Base-by-base conservation (phyloP, 2,888 invertebrate genomes). In the Drosophila birchii region DNA sequence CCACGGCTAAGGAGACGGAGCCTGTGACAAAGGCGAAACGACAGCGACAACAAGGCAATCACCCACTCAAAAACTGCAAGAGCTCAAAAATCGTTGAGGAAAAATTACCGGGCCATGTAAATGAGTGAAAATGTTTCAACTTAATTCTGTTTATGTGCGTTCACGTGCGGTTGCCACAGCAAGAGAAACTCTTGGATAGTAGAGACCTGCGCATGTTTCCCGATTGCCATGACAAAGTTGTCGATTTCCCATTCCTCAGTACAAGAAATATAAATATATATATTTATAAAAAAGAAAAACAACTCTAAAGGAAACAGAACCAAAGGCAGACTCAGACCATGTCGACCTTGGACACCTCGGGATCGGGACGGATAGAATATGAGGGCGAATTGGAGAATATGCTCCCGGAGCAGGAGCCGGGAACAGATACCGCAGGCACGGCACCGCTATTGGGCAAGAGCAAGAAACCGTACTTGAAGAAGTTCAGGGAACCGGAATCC, bases 71-170 rank as follows among this genome's bases (percentile, higher is more conserved):
- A 49, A 49, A 1, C 18, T 49, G n/a, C 23, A 6, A 29, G n/a
- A n/a, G 89, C 85, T 86, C 88, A 89, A 81, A 86, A 88, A 88
- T 78, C 74, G 79, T 75, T 60, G 47, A 68, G 76, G 79, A 81
- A 76, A 86, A 81, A 81, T 84, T 71, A 80, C 69, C 53, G 57
- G 49, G 63, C 62, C 87, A 86, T 86, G 90, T 89, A 86, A 86
- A 86, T 86, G 86, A 88, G 86, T 86, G 90, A 86, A 86, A 86
- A 88, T 83, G 69, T 71, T 68, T 80, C n/a, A 78, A 88, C 84
- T 86, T 88, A 78, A 86, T 86, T 86, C 83, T 64, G 49, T 78
- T 82, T 74, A 63, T 61, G 69, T 76, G 76, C 72, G 79, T 76
- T 70, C 66, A 54, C 45, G 81, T 69, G 20, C n/a, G 6, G 26